Evolutionary conservation across 2,797 vertebrate genomes (phyloP).

Genomic region (Argyrosomus regius): DNA sequence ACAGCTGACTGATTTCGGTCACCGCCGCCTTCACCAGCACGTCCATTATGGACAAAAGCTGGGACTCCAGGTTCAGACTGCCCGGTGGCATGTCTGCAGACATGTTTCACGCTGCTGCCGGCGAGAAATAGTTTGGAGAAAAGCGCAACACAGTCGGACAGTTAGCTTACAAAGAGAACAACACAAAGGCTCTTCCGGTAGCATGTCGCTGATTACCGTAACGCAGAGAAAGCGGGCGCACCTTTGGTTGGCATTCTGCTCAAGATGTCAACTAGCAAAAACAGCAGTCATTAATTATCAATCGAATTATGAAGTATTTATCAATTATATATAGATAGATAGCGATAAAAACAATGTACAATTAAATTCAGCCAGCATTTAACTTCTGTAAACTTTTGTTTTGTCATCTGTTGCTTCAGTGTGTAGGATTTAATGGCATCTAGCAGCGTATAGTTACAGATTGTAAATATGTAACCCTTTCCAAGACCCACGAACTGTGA

Average conservation of each 20-base stretch:
- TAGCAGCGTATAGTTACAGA: no score
- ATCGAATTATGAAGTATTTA: no score
- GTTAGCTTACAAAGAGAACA: constrained; percentile 41
- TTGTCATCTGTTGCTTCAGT: no score
- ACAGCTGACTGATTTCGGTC: constrained; percentile 80
- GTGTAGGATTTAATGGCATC: no score
- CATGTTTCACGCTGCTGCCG: constrained; percentile 54
- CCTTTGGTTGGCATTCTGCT: neutral
- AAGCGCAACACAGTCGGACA: neutral
- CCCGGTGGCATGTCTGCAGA: constrained; percentile 65
- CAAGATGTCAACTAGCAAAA: neutral
- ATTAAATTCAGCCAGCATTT: no score
- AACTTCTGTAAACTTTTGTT: no score
- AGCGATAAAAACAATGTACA: no score
- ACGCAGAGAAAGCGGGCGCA: constrained; percentile 28
- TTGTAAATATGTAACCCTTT: no score
- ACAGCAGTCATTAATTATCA: no score
- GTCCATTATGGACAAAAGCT: constrained; percentile 83
- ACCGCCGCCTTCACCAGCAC: constrained; percentile 82
- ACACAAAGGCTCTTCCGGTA: constrained; percentile 69
- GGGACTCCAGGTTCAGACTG: constrained; percentile 74
- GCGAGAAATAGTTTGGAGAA: neutral
- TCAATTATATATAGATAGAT: no score
- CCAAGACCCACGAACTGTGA: no score
- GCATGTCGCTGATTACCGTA: constrained; percentile 73